These are phyloP conservation scores for Cyclina sinensis DNA, from an alignment of 1,140 invertebrate species.

Conservation along the genomic window DNA sequence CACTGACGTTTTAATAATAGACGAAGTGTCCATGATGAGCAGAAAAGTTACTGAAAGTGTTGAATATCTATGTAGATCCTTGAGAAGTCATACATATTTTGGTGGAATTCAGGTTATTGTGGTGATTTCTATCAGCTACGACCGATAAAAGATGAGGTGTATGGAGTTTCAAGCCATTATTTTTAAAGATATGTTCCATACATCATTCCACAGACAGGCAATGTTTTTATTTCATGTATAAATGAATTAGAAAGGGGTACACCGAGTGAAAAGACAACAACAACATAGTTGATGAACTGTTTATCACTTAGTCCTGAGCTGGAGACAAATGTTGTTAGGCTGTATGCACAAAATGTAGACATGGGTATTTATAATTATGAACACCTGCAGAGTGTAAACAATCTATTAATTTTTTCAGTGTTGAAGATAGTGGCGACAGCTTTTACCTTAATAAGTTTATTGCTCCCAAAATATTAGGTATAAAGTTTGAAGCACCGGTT, in stretches of 20 bases:
- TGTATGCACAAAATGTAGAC: not conserved
- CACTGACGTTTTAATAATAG: not conserved
- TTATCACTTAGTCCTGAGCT: not conserved
- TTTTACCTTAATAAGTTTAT: not conserved
- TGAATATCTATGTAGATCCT: not conserved
- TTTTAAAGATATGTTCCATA: not conserved
- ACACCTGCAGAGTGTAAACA: not conserved
- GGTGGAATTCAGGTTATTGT: constrained; percentile 1
- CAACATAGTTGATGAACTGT: not conserved
- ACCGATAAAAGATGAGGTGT: not conserved
- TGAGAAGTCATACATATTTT: not conserved
- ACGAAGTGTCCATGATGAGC: constrained; percentile 14
- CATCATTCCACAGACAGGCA: not conserved
- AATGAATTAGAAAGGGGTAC: constrained; percentile 7
- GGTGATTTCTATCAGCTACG: constrained; percentile 16
- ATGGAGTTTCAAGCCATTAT: not conserved
- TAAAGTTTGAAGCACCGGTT: constrained; percentile 33
- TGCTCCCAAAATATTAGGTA: not conserved
- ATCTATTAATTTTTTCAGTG: not conserved
- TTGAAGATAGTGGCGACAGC: constrained; percentile 1
- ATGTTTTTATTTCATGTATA: not conserved
- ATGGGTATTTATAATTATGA: not conserved
- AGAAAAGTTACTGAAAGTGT: not conserved
- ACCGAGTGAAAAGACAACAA: not conserved
- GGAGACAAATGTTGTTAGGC: not conserved